A percentile compares a stretch with the other conserved stretches of the same genome.
Conservation (phyloP, 2,888 invertebrate genomes). For the Leptopilina myrica region DNA sequence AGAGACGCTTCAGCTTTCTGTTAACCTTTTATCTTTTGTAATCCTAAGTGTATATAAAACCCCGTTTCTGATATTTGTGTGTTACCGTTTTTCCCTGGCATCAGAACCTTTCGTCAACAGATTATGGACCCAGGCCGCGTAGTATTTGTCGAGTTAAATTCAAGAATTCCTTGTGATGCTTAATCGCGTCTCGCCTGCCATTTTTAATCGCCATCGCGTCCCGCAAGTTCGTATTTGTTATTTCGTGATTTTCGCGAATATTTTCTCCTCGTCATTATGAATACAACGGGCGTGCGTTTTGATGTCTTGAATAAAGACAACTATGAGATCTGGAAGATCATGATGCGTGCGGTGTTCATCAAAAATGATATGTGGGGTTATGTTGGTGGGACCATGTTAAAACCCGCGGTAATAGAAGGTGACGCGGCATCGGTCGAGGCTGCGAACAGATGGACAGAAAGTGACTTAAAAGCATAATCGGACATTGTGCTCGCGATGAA, state of each 20-base stretch:
- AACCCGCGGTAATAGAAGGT: not conserved
- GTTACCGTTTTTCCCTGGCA: too few species aligned
- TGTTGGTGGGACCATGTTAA: not conserved
- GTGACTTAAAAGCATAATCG: constrained; percentile 35
- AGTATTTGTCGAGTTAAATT: not conserved
- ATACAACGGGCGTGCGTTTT: not conserved
- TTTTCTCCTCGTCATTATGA: not conserved
- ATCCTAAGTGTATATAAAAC: too few species aligned
- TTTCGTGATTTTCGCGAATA: not conserved
- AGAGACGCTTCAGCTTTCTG: too few species aligned
- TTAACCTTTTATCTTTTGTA: too few species aligned
- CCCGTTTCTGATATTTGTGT: too few species aligned
- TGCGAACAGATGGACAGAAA: constrained; percentile 10
- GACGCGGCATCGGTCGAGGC: not conserved
- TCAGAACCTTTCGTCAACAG: not conserved
- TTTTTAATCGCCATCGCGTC: not conserved
- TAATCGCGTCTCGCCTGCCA: not conserved
- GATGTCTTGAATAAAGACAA: not conserved
- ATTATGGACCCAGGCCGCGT: not conserved
- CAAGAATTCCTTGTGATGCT: not conserved
- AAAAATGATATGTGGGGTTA: constrained; percentile 9
- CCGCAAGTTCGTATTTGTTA: not conserved
- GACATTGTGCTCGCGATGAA: constrained; percentile 41
- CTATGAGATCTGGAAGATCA: not conserved
- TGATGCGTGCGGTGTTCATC: not conserved